phyloP scores from a whole-genome alignment of 1,140 invertebrate genomes.

The Gryon sp. region DNA sequence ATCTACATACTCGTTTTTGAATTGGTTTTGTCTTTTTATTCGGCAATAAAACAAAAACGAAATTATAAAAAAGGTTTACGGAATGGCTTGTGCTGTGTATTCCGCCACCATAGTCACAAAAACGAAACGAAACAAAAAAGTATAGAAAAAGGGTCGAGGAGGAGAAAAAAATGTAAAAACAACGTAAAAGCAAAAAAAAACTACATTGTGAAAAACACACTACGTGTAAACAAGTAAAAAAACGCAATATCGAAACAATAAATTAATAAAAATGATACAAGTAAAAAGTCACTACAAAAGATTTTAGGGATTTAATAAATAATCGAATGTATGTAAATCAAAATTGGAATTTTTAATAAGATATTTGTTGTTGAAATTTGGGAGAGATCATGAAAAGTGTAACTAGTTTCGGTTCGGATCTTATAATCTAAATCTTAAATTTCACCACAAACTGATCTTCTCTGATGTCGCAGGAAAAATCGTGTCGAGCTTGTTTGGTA shows the following conservation, averaged over 20 bases:
- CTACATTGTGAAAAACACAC: conserved; percentile 63
- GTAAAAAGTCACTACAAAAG: conserved; percentile 50
- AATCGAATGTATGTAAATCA: too few species aligned
- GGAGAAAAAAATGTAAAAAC: conserved; percentile 36
- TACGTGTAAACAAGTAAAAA: conserved; percentile 60
- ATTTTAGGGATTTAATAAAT: too few species aligned
- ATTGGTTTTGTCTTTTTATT: too few species aligned
- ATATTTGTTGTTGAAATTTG: conserved; percentile 23
- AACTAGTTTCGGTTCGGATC: conserved; percentile 13
- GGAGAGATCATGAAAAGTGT: background rate
- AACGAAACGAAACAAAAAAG: conserved; percentile 35
- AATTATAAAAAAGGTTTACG: background rate
- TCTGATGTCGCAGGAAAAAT: background rate
- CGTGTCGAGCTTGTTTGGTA: conserved; percentile 46
- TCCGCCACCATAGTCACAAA: conserved; percentile 54
- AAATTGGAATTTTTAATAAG: too few species aligned
- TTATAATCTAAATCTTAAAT: too few species aligned
- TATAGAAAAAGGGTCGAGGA: conserved; percentile 33
- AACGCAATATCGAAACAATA: conserved; percentile 41
- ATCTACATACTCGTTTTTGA: too few species aligned
- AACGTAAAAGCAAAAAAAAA: conserved; percentile 55
- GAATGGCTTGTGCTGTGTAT: conserved; percentile 25
- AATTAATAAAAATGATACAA: conserved; percentile 44
- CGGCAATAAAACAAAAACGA: too few species aligned
- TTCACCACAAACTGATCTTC: conserved; percentile 18